These are phyloP conservation scores for Capitella teleta DNA, from an alignment of 1,140 invertebrate species.

Conservation along the genomic window DNA sequence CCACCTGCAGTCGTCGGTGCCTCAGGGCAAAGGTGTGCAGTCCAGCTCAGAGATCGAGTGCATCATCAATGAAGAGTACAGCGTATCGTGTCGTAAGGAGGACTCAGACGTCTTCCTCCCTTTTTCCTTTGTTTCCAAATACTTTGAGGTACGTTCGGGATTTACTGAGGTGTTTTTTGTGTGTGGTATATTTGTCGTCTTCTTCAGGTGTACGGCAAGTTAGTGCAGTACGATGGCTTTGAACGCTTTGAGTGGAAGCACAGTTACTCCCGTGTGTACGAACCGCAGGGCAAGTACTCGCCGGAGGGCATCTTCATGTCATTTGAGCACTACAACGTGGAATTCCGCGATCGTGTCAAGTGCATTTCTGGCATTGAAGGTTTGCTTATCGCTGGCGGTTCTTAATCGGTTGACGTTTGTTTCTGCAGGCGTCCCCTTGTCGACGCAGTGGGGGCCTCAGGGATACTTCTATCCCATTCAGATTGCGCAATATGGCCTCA, in stretches of 20 bases:
- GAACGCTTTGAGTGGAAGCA: constrained; percentile 79
- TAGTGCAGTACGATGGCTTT: constrained; percentile 22
- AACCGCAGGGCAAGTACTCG: constrained; percentile 76
- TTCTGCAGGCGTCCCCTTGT: constrained; percentile 67
- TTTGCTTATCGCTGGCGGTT: constrained; percentile 14
- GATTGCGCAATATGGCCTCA: constrained; percentile 93
- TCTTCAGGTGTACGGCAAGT: constrained; percentile 30
- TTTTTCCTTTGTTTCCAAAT: constrained; percentile 83
- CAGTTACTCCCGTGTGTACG: constrained; percentile 82
- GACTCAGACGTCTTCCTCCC: constrained; percentile 78
- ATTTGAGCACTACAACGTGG: constrained; percentile 96
- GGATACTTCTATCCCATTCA: constrained; percentile 97
- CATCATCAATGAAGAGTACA: constrained; percentile 77
- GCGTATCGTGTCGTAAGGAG: constrained; percentile 69
- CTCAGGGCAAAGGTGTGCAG: too few species aligned
- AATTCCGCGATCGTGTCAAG: constrained; percentile 85
- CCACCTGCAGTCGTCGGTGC: too few species aligned
- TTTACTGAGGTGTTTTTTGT: neutral
- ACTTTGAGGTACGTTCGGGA: constrained; percentile 66
- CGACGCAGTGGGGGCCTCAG: constrained; percentile 77
- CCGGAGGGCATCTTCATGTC: constrained; percentile 82
- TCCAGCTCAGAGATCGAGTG: constrained; percentile 87
- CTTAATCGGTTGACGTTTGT: neutral
- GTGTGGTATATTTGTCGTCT: neutral
- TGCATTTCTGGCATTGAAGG: constrained; percentile 82